phyloP scores from a whole-genome alignment of 1,140 invertebrate species.

The Temnothorax longispinosus region DNA sequence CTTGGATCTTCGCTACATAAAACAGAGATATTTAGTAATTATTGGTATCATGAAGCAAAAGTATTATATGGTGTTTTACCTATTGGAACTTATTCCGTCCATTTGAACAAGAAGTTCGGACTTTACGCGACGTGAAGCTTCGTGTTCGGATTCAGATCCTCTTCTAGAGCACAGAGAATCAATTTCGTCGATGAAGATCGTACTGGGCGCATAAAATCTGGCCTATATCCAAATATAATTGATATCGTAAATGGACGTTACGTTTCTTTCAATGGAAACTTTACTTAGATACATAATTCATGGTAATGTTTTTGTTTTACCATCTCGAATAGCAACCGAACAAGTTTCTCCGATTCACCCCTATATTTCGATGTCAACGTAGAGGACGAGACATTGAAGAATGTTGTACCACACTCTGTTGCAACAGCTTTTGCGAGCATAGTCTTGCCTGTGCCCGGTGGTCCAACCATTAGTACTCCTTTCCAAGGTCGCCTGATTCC shows the following conservation, averaged over 20 bases:
- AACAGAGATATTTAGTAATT: constrained; percentile 25
- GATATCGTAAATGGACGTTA: not conserved
- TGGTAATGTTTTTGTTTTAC: constrained; percentile 84
- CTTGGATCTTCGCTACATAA: constrained; percentile 87
- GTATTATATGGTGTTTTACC: constrained; percentile 74
- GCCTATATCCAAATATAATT: constrained; percentile 87
- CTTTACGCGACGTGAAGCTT: constrained; percentile 98
- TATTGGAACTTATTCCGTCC: constrained; percentile 97
- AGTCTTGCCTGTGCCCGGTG: constrained; percentile 99
- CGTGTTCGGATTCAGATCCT: constrained; percentile 98
- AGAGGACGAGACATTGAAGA: constrained; percentile 99
- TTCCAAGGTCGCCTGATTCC: constrained; percentile 97
- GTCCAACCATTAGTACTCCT: constrained; percentile 98
- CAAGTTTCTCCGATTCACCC: constrained; percentile 99
- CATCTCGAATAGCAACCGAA: constrained; percentile 99
- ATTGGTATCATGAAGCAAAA: constrained; percentile 7
- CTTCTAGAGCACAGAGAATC: constrained; percentile 98
- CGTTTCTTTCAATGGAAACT: not conserved
- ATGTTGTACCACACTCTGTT: constrained; percentile 99
- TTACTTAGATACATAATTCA: not conserved
- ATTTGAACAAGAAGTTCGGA: constrained; percentile 99
- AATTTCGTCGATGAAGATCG: constrained; percentile 99
- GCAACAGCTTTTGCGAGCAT: constrained; percentile 99
- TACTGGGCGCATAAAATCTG: constrained; percentile 99
- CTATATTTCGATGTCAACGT: constrained; percentile 99